phyloP scores from a whole-genome alignment of 2,888 invertebrate species.

The Stenichneumon culpator region DNA sequence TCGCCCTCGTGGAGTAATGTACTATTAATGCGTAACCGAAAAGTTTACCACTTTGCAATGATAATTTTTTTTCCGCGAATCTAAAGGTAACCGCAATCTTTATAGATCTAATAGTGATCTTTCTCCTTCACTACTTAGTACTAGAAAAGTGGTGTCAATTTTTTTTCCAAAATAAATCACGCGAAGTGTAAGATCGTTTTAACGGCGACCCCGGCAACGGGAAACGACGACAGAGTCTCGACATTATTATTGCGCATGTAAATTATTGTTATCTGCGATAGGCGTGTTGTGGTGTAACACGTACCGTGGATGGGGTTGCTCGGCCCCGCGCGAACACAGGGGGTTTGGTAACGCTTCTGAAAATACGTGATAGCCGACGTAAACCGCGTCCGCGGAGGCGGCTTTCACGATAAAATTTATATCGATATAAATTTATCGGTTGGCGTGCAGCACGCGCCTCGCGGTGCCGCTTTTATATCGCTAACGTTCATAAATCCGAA shows the following conservation, averaged over 20 bases:
- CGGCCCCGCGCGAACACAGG: neutral
- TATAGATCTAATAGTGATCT: no score
- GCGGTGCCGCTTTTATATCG: conserved; percentile 51
- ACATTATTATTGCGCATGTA: conserved; percentile 46
- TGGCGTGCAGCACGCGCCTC: conserved; percentile 63
- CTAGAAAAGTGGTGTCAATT: no score
- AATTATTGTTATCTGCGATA: conserved; percentile 48
- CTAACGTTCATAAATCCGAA: conserved; percentile 49
- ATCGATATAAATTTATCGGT: conserved; percentile 66
- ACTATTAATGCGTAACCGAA: no score
- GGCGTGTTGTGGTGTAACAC: conserved; percentile 38
- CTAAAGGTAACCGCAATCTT: neutral
- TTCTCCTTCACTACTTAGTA: no score
- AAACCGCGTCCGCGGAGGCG: conserved; percentile 23
- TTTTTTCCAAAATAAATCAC: neutral
- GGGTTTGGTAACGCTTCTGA: conserved; percentile 41
- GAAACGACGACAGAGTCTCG: conserved; percentile 16
- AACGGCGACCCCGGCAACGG: neutral
- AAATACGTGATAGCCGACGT: conserved; percentile 65
- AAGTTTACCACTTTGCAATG: no score
- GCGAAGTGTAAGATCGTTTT: neutral
- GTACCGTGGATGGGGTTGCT: conserved; percentile 30
- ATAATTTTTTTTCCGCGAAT: neutral
- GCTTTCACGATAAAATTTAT: conserved; percentile 62
- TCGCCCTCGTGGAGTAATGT: no score